Evolutionary conservation across 1,140 invertebrate genomes (phyloP).

Genomic region (Proales similis): DNA sequence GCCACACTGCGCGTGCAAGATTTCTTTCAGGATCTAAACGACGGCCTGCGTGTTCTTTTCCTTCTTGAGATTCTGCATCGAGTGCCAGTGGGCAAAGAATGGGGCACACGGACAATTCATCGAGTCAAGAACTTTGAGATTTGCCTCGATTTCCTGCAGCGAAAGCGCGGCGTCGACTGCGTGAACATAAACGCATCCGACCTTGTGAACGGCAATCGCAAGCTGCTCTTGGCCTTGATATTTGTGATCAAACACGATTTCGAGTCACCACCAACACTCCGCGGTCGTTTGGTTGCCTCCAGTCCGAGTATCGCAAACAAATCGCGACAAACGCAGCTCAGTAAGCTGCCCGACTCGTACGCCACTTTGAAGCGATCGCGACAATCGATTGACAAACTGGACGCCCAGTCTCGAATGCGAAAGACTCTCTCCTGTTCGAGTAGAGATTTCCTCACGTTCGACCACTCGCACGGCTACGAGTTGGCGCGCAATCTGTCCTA

Average conservation of each 20-base stretch:
- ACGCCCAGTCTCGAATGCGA: too few relatives aligned
- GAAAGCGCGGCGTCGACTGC: constrained; percentile 11
- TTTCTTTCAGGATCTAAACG: constrained; percentile 1
- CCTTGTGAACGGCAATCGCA: constrained; percentile 13
- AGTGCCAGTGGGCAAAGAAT: constrained; percentile 2
- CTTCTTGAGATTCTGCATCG: constrained; percentile 19
- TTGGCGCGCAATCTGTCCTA: too few relatives aligned
- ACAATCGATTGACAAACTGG: too few relatives aligned
- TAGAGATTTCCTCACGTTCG: too few relatives aligned
- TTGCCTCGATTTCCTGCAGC: constrained; percentile 29
- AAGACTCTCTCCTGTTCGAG: too few relatives aligned
- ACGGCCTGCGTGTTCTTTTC: constrained; percentile 3
- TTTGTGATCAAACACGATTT: constrained; percentile 30
- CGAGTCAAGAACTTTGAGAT: constrained; percentile 27
- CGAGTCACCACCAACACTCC: too few relatives aligned
- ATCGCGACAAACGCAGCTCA: too few relatives aligned
- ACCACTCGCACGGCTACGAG: too few relatives aligned
- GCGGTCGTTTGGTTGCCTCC: too few relatives aligned
- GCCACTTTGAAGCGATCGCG: too few relatives aligned
- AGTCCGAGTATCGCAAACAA: too few relatives aligned
- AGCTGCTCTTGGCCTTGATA: constrained; percentile 23
- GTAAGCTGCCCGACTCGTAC: too few relatives aligned
- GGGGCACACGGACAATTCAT: background rate
- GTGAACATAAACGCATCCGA: constrained; percentile 1
- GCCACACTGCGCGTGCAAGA: background rate